Percentiles rank a stretch among this genome's conserved stretches.
phyloP scores from a whole-genome alignment of 2,888 invertebrate genomes.

The Pristionchus japonicus region DNA sequence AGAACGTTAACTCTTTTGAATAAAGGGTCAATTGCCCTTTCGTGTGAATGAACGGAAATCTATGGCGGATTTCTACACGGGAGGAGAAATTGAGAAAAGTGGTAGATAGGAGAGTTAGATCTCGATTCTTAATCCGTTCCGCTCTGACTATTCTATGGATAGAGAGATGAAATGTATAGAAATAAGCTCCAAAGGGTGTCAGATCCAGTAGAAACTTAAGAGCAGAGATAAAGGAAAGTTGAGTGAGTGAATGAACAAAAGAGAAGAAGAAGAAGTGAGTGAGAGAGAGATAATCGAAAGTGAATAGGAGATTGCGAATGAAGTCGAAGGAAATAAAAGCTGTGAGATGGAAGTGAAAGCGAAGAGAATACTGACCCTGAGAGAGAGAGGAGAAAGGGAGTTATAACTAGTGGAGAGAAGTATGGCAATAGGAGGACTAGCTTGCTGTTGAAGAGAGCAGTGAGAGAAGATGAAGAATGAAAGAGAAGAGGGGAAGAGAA shows the following conservation, averaged over 20 bases:
- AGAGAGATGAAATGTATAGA: neutral
- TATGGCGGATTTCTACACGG: neutral
- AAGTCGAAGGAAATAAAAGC: neutral
- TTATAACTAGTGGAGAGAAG: constrained; percentile 27
- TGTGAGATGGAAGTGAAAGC: neutral
- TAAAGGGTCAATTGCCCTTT: neutral
- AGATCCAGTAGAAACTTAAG: neutral
- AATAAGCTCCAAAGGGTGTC: neutral
- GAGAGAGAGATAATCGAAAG: neutral
- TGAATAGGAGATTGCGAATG: neutral
- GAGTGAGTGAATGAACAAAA: neutral
- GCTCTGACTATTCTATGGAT: neutral
- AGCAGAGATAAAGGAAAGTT: neutral
- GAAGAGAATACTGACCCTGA: neutral
- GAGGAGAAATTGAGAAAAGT: neutral
- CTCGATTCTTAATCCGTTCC: neutral
- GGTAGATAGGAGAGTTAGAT: neutral
- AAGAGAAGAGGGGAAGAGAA: no score
- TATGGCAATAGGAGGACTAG: neutral
- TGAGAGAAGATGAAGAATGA: neutral
- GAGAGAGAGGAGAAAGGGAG: neutral
- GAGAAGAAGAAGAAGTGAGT: neutral
- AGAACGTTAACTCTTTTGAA: neutral
- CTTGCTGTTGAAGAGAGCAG: neutral
- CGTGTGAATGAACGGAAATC: no score